Evolutionary conservation across 2,888 invertebrate species (phyloP).

Genomic region (Drosophila birchii): DNA sequence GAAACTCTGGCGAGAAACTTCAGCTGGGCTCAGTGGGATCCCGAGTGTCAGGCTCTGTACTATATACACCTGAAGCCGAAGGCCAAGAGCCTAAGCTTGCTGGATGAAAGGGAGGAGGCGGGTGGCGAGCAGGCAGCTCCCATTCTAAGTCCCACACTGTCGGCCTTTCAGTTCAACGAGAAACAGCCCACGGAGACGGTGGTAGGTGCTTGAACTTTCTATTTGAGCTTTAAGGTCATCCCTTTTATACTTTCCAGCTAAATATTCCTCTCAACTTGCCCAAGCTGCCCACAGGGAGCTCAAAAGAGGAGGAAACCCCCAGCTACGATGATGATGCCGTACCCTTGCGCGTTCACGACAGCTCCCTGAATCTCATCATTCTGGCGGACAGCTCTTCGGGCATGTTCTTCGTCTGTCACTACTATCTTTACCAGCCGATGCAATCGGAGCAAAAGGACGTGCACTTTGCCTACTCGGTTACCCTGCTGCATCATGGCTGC

Average conservation of each 20-base stretch:
- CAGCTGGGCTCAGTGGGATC: slow-evolving; percentile 95
- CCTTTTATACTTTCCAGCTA: slow-evolving; percentile 86
- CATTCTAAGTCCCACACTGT: slow-evolving; percentile 90
- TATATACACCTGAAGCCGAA: slow-evolving; percentile 92
- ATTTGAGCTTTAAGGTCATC: background rate
- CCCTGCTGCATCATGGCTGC: slow-evolving; percentile 92
- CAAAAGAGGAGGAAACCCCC: slow-evolving; percentile 85
- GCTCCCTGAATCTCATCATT: slow-evolving; percentile 91
- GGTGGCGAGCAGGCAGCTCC: slow-evolving; percentile 82
- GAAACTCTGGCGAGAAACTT: slow-evolving; percentile 89
- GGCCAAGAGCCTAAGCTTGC: slow-evolving; percentile 87
- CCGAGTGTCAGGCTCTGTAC: slow-evolving; percentile 89
- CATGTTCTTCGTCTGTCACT: slow-evolving; percentile 91
- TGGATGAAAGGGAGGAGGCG: slow-evolving; percentile 88
- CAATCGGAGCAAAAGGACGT: slow-evolving; percentile 85
- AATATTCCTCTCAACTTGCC: slow-evolving; percentile 94
- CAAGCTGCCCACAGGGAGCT: slow-evolving; percentile 86
- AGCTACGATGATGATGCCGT: slow-evolving; percentile 93
- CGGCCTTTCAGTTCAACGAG: slow-evolving; percentile 94
- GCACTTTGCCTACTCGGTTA: slow-evolving; percentile 94
- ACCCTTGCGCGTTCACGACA: slow-evolving; percentile 92
- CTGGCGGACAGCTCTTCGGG: slow-evolving; percentile 89
- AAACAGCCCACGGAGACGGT: slow-evolving; percentile 94
- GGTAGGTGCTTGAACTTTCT: slow-evolving; percentile 86
- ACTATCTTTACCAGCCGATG: slow-evolving; percentile 91